Evolutionary conservation across 1,140 invertebrate species (phyloP).

Genomic region (Maniola jurtina): DNA sequence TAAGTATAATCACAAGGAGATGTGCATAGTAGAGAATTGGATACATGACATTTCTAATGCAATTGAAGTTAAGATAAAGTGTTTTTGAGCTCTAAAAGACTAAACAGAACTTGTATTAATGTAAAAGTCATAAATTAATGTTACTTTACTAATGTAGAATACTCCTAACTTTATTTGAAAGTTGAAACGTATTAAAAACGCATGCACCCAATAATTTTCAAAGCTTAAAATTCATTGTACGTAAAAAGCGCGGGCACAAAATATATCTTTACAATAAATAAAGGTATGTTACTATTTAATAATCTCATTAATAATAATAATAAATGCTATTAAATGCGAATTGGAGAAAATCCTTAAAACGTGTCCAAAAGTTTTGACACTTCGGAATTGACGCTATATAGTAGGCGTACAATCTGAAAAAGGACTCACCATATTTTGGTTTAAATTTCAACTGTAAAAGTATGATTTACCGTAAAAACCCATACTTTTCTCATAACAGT

Average conservation of each 20-base stretch:
- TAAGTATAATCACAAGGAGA: not conserved
- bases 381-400: constrained; percentile 38
- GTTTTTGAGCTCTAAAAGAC: not conserved
- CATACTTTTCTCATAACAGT: not conserved
- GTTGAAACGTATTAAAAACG: not conserved
- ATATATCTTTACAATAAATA: constrained; percentile 5
- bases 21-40: not conserved
- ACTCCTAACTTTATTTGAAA: too few relatives aligned
- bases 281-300: constrained; percentile 1
- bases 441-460: too few relatives aligned
- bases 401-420: too few relatives aligned
- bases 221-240: not conserved
- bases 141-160: too few relatives aligned
- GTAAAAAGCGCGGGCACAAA: not conserved
- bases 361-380: constrained; percentile 49
- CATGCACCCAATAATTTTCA: not conserved
- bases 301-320: not conserved
- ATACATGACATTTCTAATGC: not conserved
- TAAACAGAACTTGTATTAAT: too few relatives aligned
- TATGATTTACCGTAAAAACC: too few relatives aligned
- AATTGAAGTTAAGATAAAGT: not conserved
- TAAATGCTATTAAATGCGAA: constrained; percentile 30
- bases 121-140: too few relatives aligned
- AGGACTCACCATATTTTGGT: too few relatives aligned
- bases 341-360: constrained; percentile 31